Evolutionary conservation across 2,797 vertebrate species (phyloP).

Genomic region (Myotis daubentonii): DNA sequence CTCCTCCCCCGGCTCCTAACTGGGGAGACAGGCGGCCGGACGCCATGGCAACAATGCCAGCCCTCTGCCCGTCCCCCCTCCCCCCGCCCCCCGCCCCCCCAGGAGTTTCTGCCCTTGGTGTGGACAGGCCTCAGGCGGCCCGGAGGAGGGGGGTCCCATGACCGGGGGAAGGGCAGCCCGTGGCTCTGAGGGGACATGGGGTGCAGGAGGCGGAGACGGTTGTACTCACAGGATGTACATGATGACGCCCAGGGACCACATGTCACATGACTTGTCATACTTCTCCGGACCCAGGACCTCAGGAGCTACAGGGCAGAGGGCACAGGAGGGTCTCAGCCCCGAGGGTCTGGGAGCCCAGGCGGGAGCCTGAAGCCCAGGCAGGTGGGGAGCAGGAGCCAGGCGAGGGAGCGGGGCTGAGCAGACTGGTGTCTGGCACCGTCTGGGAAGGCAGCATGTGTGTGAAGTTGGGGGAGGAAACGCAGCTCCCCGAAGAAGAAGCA

Average conservation of each 20-base stretch:
- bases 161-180: background rate
- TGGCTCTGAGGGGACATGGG: background rate
- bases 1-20: background rate
- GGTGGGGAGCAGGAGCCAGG: constrained; percentile 35
- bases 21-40: background rate
- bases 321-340: background rate
- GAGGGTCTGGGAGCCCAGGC: background rate
- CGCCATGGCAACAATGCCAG: background rate
- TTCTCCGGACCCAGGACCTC: constrained; percentile 99
- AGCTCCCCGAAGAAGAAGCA: background rate
- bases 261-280: constrained; percentile 99
- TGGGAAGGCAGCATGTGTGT: constrained; percentile 64
- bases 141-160: background rate
- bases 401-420: constrained; percentile 31
- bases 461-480: constrained; percentile 44
- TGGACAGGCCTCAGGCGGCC: background rate
- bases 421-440: constrained; percentile 74
- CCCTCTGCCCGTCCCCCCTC: background rate
- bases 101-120: background rate
- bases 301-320: constrained; percentile 88
- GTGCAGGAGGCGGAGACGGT: background rate
- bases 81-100: accelerated
- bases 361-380: background rate
- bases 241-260: constrained; percentile 99
- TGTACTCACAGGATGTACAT: constrained; percentile 96